Evolutionary conservation across 2,888 invertebrate species (phyloP), one percentile per base, ranked within the genome.

Genomic region (Ypsolopha scabrella): DNA sequence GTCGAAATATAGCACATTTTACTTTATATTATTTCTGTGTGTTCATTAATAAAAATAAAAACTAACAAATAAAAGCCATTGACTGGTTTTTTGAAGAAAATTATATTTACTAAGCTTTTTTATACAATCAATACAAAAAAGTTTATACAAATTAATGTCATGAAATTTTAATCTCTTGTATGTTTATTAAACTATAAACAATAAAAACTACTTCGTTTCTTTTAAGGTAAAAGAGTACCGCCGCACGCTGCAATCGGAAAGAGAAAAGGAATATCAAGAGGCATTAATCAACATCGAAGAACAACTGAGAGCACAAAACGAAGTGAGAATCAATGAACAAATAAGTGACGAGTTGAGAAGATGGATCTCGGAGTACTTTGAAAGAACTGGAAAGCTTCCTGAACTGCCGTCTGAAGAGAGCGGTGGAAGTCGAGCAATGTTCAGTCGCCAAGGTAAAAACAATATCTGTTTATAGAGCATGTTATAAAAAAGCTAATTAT

Each of bases 381-480:
- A 92, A 41, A 91, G 92, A 62, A 94, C 94, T 6, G 94, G 93
- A 34, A 93, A 93, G 67, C 92, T 98, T 64, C 98, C 98, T 0
- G 97, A 97, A 60, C 92, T 96, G 63, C 98, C 98, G 0, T 92
- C 95, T 2, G 95, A 94, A 57, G 97, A 98, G 65, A 92, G 94
- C 60, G 97, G 97, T 7, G 96, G 97, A 0, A 97, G 97, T 0
- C 88, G 93, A 59, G 88, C 93, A 55, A 91, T 97, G 76, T 92
- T 96, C 58, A 94, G 93, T 61, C 83, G 94, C 61, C 93, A 93
- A 80, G 93, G 91, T 89, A 50, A 14, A 9, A 14, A 34, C 13
- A 41, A 41, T n/a, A 46, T 41, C 39, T 51, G 24, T 9, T 9
- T 39, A 39, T 3, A 39, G 11, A 13, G 36, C 48, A 36, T 38